phyloP scores from a whole-genome alignment of 2,113 vertebrate genomes.

The Podocnemis expansa region DNA sequence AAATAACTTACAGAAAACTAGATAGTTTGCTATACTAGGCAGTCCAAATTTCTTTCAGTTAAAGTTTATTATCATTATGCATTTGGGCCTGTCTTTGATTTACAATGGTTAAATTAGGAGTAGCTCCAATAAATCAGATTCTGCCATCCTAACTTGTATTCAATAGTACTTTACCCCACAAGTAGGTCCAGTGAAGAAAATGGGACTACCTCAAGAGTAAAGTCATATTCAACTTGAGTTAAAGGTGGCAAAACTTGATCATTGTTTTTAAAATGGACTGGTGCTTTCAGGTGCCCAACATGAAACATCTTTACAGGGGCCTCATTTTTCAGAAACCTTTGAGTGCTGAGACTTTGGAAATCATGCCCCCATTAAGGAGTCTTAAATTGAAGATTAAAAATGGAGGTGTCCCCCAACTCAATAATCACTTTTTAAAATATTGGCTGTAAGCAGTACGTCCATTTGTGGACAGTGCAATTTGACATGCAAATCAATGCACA shows the following conservation, averaged over 20 bases:
- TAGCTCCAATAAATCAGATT: not conserved
- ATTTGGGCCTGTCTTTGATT: not conserved
- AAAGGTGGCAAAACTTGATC: not conserved
- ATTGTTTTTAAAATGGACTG: not conserved
- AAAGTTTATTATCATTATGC: constrained; percentile 45
- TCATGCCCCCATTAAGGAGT: not conserved
- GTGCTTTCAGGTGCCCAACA: not conserved
- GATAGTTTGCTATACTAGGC: constrained; percentile 31
- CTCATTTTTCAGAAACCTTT: not conserved
- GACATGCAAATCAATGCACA: no score
- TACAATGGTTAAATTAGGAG: constrained; percentile 29
- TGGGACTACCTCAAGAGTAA: not conserved
- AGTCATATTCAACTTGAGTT: not conserved
- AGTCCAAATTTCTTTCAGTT: constrained; percentile 19
- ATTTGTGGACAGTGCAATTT: no score
- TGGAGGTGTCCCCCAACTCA: not conserved
- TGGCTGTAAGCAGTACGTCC: no score
- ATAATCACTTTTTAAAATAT: not conserved
- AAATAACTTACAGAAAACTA: constrained; percentile 34
- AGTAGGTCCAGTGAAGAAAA: not conserved
- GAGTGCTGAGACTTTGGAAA: not conserved
- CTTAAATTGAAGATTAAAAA: not conserved
- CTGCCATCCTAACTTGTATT: not conserved
- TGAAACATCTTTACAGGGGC: not conserved
- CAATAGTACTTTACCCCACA: not conserved